Evolutionary conservation across 2,797 vertebrate species (phyloP).

Genomic region (Lagodon rhomboides): DNA sequence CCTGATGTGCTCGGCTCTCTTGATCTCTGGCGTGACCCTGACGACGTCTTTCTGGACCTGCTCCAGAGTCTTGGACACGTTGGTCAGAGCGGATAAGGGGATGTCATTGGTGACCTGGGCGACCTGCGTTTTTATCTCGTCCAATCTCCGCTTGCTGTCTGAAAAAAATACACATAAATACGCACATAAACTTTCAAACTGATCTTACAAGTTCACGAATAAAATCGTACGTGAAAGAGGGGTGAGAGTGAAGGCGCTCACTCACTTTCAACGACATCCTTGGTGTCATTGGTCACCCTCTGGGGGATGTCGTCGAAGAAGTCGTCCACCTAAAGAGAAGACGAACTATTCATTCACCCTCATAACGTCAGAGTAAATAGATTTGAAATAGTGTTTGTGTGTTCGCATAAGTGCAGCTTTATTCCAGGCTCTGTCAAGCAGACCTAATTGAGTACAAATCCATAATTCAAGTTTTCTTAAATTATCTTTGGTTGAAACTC

Average conservation of each 20-base stretch:
- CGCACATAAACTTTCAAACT: not conserved
- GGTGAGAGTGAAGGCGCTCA: slow-evolving; percentile 2
- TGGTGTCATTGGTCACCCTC: slow-evolving; percentile 79
- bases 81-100: slow-evolving; percentile 41
- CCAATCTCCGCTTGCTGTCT: slow-evolving; percentile 79
- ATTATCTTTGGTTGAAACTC: slow-evolving; percentile 25
- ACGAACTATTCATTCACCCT: not conserved
- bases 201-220: not conserved
- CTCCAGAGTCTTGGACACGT: slow-evolving; percentile 5
- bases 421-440: not conserved
- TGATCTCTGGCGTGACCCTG: accelerated
- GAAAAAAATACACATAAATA: slow-evolving; percentile 32
- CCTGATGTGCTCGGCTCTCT: slow-evolving; percentile 64
- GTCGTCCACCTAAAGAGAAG: slow-evolving; percentile 69
- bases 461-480: not conserved
- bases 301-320: slow-evolving; percentile 70
- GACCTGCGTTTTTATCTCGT: slow-evolving; percentile 69
- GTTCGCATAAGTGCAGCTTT: not conserved
- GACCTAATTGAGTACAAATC: no score
- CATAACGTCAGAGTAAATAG: not conserved
- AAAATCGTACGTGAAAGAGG: not conserved
- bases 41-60: not conserved
- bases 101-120: slow-evolving; percentile 42
- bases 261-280: slow-evolving; percentile 82
- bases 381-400: not conserved